Base-by-base conservation (phyloP, 2,888 invertebrate genomes). In the Hirtodrosophila duncani region DNA sequence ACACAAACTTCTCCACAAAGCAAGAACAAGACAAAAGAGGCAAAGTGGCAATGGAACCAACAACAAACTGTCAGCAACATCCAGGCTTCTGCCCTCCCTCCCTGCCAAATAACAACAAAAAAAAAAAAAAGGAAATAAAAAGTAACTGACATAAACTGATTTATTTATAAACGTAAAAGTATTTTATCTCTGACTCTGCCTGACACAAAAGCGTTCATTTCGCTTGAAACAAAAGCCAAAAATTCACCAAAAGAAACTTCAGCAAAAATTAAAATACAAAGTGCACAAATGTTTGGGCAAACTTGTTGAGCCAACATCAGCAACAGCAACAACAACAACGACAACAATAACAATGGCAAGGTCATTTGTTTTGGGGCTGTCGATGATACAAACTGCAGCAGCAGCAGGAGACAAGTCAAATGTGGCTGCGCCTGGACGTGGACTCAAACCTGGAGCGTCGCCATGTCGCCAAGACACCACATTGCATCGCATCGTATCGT, bases 151-250 rank as follows among this genome's bases (percentile, higher is more conserved):
- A 37, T 41, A 46, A 62, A 53, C 68, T 79, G 77, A 79, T 74
- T 79, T 74, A 79, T 79, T 79, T 79, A 62, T 77, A 75, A 62
- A 77, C 77, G 53, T 77, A 75, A 62, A 77, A 72, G 53, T 63
- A 63, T 53, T 79, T 71, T 79, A 63, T 71, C 61, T 65, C 51
- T 52, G 60, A 33, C 58, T 45, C 33, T 38, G 45, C 52, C 65
- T n/a, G n/a, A n/a, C n/a, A n/a, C n/a, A n/a, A 60, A 49, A 42
- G 57, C 51, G 34, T 71, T 61, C 37, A 62, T 57, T 68, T 56
- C 44, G 49, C 53, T 65, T 68, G 55, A 41, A 49, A 46, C 39
- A 37, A 51, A 39, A 39, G 8, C 20, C 26, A 30, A 39, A 41
- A 33, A n/a, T n/a, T 39, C 14, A 31, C 39, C 37, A n/a, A 2